Percentiles rank a stretch among this genome's conserved stretches.
Evolutionary conservation across 2,797 vertebrate genomes (phyloP).

Genomic region (Astyanax mexicanus): DNA sequence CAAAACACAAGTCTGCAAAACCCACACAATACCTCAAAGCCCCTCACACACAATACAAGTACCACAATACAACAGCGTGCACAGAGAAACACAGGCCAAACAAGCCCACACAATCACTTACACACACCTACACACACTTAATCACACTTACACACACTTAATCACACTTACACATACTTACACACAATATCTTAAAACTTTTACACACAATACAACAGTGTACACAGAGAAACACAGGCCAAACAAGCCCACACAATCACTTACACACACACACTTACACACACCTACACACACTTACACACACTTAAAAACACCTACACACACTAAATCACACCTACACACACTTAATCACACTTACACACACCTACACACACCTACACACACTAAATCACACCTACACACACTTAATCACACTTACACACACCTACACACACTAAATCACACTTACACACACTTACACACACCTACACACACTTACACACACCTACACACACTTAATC

Average conservation of each 20-base stretch:
- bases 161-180: too few relatives aligned
- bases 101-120: conserved; percentile 36
- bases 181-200: not conserved
- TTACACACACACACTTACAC: conserved; percentile 30
- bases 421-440: too few relatives aligned
- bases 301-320: conserved; percentile 54
- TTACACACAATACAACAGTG: too few relatives aligned
- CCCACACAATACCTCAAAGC: conserved; percentile 27
- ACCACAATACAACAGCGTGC: too few relatives aligned
- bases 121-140: conserved; percentile 32
- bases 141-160: conserved; percentile 37
- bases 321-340: too few relatives aligned
- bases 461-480: too few relatives aligned
- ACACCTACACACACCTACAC: too few relatives aligned
- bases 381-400: too few relatives aligned
- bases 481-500: too few relatives aligned
- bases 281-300: conserved; percentile 21
- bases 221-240: not conserved
- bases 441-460: too few relatives aligned
- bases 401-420: too few relatives aligned
- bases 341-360: too few relatives aligned
- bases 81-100: not conserved
- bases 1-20: conserved; percentile 7
- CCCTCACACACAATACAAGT: conserved; percentile 14
- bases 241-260: conserved; percentile 34